phyloP scores from a whole-genome alignment of 2,797 vertebrate species.

The Microchirus variegatus region DNA sequence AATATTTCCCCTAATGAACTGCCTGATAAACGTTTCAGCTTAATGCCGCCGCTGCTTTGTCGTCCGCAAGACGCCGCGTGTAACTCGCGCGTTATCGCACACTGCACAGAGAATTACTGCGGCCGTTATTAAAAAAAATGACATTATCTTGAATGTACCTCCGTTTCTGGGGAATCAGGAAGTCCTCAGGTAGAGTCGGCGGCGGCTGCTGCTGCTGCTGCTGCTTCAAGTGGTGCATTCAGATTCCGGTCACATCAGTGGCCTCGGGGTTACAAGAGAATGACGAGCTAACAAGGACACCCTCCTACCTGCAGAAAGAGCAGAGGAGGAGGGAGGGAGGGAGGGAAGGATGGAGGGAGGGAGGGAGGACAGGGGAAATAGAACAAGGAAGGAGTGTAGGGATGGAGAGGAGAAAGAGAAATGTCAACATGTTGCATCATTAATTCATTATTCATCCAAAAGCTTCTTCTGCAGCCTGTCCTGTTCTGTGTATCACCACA shows the following conservation, averaged over 20 bases:
- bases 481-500: neutral
- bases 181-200: conserved; percentile 25
- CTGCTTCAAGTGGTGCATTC: conserved; percentile 12
- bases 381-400: neutral
- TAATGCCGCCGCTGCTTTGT: too few relatives aligned
- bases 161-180: conserved; percentile 29
- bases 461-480: neutral
- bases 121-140: too few relatives aligned
- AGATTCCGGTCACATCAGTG: conserved; percentile 58
- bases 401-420: conserved; percentile 27
- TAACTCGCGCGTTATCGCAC: too few relatives aligned
- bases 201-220: too few relatives aligned
- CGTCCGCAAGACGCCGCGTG: too few relatives aligned
- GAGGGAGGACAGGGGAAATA: neutral
- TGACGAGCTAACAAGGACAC: conserved; percentile 57
- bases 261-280: conserved; percentile 49
- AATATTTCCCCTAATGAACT: too few relatives aligned
- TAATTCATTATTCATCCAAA: conserved; percentile 52
- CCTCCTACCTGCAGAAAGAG: conserved; percentile 38
- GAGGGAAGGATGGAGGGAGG: conserved; percentile 7
- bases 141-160: conserved; percentile 25
- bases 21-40: too few relatives aligned
- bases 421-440: conserved; percentile 71
- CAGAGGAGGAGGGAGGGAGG: neutral
- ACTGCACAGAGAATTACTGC: too few relatives aligned